Evolutionary conservation across 2,113 vertebrate genomes (phyloP).

Genomic region (Capricornis sumatraensis): DNA sequence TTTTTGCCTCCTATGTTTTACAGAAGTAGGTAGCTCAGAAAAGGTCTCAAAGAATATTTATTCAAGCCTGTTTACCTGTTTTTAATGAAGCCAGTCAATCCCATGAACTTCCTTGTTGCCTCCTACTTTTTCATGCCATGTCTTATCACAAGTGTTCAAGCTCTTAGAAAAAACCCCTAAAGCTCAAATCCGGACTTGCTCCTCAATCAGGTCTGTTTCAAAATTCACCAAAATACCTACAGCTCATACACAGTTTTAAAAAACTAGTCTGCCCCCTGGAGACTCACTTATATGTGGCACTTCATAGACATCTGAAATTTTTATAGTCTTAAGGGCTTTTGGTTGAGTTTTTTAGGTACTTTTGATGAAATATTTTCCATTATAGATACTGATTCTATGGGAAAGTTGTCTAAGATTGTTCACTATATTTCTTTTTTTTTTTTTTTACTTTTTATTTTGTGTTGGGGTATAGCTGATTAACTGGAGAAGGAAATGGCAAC

Average conservation of each 20-base stretch:
- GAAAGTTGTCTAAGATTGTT: neutral
- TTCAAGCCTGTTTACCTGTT: neutral
- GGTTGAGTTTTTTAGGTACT: neutral
- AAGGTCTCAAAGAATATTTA: neutral
- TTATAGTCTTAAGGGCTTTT: neutral
- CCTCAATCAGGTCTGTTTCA: neutral
- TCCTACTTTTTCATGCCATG: neutral
- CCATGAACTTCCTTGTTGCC: neutral
- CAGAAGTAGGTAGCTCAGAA: neutral
- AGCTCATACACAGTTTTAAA: neutral
- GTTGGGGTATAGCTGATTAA: neutral
- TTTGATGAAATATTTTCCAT: neutral
- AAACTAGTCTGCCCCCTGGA: neutral
- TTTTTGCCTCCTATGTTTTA: neutral
- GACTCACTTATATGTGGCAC: neutral
- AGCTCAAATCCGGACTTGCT: neutral
- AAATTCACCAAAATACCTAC: neutral
- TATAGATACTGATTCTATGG: neutral
- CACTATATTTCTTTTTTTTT: neutral
- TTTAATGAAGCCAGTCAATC: conserved; percentile 8
- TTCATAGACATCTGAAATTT: neutral
- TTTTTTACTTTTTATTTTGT: neutral
- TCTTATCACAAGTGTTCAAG: neutral
- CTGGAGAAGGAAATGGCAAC: no score
- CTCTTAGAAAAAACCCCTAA: neutral